phyloP scores from a whole-genome alignment of 2,888 invertebrate genomes.

The Pollenia labialis region DNA sequence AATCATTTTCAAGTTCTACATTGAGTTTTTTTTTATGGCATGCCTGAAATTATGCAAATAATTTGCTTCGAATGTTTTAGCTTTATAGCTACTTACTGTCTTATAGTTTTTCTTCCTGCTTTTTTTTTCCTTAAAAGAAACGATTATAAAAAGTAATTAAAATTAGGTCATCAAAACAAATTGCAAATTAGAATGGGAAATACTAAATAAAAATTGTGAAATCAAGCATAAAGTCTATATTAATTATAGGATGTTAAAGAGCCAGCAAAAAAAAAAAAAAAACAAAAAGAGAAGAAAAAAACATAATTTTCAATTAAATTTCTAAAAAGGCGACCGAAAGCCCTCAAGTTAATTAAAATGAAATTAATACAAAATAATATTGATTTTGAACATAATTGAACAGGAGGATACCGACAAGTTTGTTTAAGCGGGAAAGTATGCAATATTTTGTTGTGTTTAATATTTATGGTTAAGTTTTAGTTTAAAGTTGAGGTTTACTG shows the following conservation, averaged over 20 bases:
- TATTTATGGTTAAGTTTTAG: too few relatives aligned
- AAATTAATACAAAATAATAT: too few relatives aligned
- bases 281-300: background rate
- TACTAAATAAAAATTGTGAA: background rate
- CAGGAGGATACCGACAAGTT: too few relatives aligned
- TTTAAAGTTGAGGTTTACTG: too few relatives aligned
- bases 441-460: too few relatives aligned
- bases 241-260: conserved; percentile 16
- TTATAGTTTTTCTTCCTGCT: background rate
- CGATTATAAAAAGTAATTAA: conserved; percentile 50
- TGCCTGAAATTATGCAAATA: conserved; percentile 60
- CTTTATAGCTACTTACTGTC: background rate
- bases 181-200: conserved; percentile 28
- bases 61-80: conserved; percentile 39
- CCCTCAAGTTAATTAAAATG: too few relatives aligned
- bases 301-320: conserved; percentile 43
- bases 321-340: background rate
- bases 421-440: too few relatives aligned
- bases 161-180: conserved; percentile 67
- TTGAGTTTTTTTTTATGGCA: conserved; percentile 6
- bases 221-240: conserved; percentile 32
- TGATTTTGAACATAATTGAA: too few relatives aligned
- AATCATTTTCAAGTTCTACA: conserved; percentile 23
- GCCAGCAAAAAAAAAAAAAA: background rate
- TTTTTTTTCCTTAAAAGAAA: background rate